A percentile compares a stretch with the other conserved stretches of the same genome.
Conservation (phyloP, 2,888 invertebrate genomes). For the Zhuqinia jingwanae region DNA sequence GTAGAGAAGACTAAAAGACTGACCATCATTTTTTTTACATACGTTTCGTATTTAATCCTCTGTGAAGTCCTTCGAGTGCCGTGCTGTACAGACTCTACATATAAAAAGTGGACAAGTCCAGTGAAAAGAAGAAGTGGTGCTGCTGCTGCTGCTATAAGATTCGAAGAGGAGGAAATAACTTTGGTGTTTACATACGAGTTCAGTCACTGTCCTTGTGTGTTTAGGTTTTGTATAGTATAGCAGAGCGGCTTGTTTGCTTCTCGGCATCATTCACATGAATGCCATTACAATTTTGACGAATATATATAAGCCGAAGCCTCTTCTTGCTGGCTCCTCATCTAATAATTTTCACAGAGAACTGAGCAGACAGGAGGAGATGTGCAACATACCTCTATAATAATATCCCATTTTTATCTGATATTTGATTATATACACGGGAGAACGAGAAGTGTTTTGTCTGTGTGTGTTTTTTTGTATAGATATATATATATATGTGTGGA, state of each 20-base stretch:
- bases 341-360: not conserved
- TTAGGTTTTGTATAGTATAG: no score
- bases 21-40: not conserved
- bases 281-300: slow-evolving; percentile 28
- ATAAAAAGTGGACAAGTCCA: not conserved
- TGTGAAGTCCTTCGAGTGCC: slow-evolving; percentile 24
- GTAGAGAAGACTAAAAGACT: not conserved
- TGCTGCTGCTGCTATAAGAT: no score
- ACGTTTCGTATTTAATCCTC: not conserved
- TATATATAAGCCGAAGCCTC: no score
- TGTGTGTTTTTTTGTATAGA: no score
- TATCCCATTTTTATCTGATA: slow-evolving; percentile 35
- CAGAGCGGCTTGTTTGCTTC: no score
- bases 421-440: slow-evolving; percentile 1
- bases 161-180: slow-evolving; percentile 25
- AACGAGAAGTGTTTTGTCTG: no score
- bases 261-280: slow-evolving; percentile 8
- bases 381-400: slow-evolving; percentile 24
- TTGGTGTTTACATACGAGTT: slow-evolving; percentile 33
- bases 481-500: not conserved
- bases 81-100: no score
- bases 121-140: no score
- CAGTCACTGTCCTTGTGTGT: slow-evolving; percentile 17
- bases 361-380: not conserved
- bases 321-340: slow-evolving; percentile 10